Conservation (phyloP, 53 echinoderm and acorn worm species). For the Paracentrotus lividus region DNA sequence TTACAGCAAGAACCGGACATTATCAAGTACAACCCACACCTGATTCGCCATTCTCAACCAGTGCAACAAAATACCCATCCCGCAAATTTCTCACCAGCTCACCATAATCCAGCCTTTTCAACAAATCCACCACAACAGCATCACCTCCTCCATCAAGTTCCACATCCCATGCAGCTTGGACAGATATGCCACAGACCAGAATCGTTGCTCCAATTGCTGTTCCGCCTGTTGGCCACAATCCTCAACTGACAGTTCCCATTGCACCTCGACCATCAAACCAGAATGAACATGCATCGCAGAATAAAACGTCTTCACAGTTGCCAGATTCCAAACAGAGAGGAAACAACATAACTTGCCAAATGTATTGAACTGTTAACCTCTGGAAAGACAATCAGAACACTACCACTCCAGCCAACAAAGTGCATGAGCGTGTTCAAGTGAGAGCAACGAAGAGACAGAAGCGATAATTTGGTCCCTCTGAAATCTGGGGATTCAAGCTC, state of each 20-base stretch:
- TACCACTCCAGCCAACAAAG: background rate
- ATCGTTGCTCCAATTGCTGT: slow-evolving; percentile 1
- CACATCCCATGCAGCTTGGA: background rate
- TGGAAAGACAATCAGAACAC: background rate
- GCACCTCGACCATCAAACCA: background rate
- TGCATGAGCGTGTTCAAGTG: background rate
- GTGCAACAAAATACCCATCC: background rate
- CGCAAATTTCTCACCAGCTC: slow-evolving; percentile 22
- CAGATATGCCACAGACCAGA: background rate
- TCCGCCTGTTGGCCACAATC: slow-evolving; percentile 10
- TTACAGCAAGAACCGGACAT: slow-evolving; percentile 70
- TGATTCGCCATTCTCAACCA: background rate
- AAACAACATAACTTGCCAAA: slow-evolving; percentile 32
- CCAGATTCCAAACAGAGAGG: background rate
- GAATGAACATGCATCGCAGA: background rate
- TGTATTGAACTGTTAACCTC: slow-evolving; percentile 27
- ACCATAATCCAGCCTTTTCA: slow-evolving; percentile 28
- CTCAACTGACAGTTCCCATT: background rate
- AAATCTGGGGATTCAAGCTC: background rate
- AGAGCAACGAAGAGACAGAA: slow-evolving; percentile 23
- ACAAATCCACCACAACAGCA: slow-evolving; percentile 17
- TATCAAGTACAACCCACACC: slow-evolving; percentile 67
- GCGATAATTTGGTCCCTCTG: background rate
- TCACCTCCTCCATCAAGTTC: slow-evolving; percentile 39
- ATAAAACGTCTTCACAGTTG: background rate